Conservation (phyloP, 2,113 vertebrate species). For the Trichechus manatus region DNA sequence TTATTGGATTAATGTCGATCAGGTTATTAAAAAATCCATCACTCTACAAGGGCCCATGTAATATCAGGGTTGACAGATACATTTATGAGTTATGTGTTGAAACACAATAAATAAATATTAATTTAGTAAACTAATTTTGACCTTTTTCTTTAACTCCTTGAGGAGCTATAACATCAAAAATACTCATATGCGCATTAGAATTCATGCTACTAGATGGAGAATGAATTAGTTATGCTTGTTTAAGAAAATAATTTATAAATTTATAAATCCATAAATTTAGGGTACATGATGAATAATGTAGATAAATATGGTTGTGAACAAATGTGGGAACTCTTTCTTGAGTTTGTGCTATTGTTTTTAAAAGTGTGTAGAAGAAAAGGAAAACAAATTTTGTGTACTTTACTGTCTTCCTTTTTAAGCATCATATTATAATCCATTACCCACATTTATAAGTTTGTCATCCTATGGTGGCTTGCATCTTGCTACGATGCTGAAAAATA, state of each 20-base stretch:
- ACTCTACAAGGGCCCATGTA: not conserved
- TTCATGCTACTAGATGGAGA: not conserved
- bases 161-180: not conserved
- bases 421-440: too few species aligned
- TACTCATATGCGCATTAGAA: not conserved
- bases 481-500: too few species aligned
- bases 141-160: not conserved
- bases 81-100: slow-evolving; percentile 23
- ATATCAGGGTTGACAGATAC: not conserved
- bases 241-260: slow-evolving; percentile 24
- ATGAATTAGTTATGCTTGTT: not conserved
- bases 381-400: not conserved
- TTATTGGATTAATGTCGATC: not conserved
- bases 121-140: slow-evolving; percentile 22
- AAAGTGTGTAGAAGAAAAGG: not conserved
- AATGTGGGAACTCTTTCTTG: not conserved
- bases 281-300: not conserved
- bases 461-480: too few species aligned
- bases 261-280: not conserved
- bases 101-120: not conserved
- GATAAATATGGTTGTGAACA: not conserved
- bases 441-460: too few species aligned
- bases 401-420: not conserved
- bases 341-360: not conserved
- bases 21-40: not conserved